Conservation (phyloP, 2,888 invertebrate genomes). For the Drosophila ustulata region DNA sequence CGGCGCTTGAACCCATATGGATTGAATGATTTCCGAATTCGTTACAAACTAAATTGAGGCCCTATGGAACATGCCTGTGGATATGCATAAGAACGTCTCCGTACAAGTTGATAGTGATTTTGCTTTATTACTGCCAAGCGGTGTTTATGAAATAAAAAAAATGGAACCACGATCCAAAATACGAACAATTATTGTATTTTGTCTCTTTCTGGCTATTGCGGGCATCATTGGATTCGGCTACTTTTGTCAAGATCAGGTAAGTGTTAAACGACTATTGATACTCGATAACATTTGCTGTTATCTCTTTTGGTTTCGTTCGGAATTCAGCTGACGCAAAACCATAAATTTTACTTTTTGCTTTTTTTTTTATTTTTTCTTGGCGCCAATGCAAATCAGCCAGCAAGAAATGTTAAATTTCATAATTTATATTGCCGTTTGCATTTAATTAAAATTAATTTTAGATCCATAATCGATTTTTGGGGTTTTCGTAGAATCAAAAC, state of each 20-base stretch:
- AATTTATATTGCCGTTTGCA: conserved; percentile 71
- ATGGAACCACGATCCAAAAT: conserved; percentile 94
- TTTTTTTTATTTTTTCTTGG: conserved; percentile 45
- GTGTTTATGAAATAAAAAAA: conserved; percentile 92
- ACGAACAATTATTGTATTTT: conserved; percentile 92
- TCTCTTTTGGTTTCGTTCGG: conserved; percentile 3
- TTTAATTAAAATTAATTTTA: conserved; percentile 51
- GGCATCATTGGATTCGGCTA: conserved; percentile 96
- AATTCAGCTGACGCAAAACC: conserved; percentile 34
- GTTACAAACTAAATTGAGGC: conserved; percentile 22
- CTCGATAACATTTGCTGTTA: conserved; percentile 3
- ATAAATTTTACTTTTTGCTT: conserved; percentile 44
- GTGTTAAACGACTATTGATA: conserved; percentile 63
- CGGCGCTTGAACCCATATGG: background rate
- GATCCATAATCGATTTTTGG: conserved; percentile 25
- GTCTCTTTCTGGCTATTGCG: conserved; percentile 92
- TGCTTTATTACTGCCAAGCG: conserved; percentile 91
- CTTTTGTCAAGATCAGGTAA: conserved; percentile 94
- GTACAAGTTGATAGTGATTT: conserved; percentile 94
- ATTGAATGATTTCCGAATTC: conserved; percentile 4
- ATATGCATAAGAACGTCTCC: conserved; percentile 91
- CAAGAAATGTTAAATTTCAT: conserved; percentile 53
- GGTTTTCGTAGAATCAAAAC: conserved; percentile 44
- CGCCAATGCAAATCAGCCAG: conserved; percentile 75
- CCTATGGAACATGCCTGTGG: conserved; percentile 82